phyloP scores from a whole-genome alignment of 2,797 vertebrate species.

The Percopsis omiscomaycus region DNA sequence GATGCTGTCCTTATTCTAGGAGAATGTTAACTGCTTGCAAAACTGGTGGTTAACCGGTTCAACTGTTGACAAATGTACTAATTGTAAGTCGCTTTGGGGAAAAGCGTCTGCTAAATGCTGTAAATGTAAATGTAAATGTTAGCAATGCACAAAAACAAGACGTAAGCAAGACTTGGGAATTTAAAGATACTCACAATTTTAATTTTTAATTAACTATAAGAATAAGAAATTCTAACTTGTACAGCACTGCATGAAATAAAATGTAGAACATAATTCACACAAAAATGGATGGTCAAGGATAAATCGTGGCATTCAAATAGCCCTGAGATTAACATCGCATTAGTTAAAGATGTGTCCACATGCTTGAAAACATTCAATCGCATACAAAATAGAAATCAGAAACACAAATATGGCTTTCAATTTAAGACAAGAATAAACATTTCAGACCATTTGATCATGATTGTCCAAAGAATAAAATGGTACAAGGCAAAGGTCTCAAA shows the following conservation, averaged over 20 bases:
- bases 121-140: neutral
- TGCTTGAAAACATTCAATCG: constrained; percentile 11
- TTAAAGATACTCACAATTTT: too few relatives aligned
- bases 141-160: neutral
- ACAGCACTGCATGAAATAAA: constrained; percentile 2
- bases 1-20: too few relatives aligned
- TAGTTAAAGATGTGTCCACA: constrained; percentile 28
- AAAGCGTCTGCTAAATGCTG: too few relatives aligned
- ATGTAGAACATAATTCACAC: neutral
- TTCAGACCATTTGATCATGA: too few relatives aligned
- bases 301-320: constrained; percentile 13
- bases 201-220: neutral
- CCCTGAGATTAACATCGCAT: constrained; percentile 42
- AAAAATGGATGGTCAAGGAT: constrained; percentile 1
- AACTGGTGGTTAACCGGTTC: too few relatives aligned
- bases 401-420: neutral
- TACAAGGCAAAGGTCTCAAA: too few relatives aligned
- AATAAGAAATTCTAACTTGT: neutral
- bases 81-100: too few relatives aligned
- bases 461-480: too few relatives aligned
- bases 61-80: too few relatives aligned
- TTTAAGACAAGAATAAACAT: neutral
- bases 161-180: neutral
- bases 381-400: neutral
- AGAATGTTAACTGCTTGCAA: too few relatives aligned